Evolutionary conservation across 2,888 invertebrate genomes (phyloP), one percentile per base, ranked within the genome.

Genomic region (Cosmorhoe ocellata): DNA sequence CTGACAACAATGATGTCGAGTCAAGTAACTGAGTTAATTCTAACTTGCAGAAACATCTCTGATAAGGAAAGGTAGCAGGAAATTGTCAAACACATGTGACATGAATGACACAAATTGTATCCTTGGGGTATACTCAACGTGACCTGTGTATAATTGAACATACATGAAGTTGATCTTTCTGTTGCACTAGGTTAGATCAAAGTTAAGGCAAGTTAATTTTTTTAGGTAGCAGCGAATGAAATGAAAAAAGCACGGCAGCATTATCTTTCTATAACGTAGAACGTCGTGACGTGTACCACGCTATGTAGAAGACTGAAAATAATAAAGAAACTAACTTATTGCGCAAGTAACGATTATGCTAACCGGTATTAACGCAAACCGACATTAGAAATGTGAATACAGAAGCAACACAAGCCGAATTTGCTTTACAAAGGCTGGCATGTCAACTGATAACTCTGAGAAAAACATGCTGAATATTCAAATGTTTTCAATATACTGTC

Each of bases 1-100:
- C 78, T 68, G 80, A 80, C 72, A 82, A 86, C 88, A 89, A 88
- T 85, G n/a, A n/a, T n/a, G 78, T 76, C 70, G 66, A 61, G 61
- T 72, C 66, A 67, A 62, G 69, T 85, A 84, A 88, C 85, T 82
- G 80, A 78, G 81, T 75, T 79, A 85, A 84, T 82, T 67, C 61
- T 63, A 80, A 70, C 69, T 78, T 70, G 70, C 71, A 67, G 72
- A 74, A 81, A 77, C 81, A 81, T 84, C 80, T 79, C 74, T 74
- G 77, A 79, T 79, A 81, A 81, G 77, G 80, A 79, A 79, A 78
- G 74, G 69, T 68, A 63, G 64, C 79, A 73, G 84, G 84, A 84
- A 81, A 74, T 73, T 64, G 68, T 71, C 66, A 66, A 59, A 64
- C 64, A 65, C 57, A 61, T n/a, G n/a, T n/a, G n/a, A n/a, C n/a